These are phyloP conservation scores for Alouatta caraya DNA, from an alignment of 2,797 vertebrate genomes.

Conservation along the genomic window DNA sequence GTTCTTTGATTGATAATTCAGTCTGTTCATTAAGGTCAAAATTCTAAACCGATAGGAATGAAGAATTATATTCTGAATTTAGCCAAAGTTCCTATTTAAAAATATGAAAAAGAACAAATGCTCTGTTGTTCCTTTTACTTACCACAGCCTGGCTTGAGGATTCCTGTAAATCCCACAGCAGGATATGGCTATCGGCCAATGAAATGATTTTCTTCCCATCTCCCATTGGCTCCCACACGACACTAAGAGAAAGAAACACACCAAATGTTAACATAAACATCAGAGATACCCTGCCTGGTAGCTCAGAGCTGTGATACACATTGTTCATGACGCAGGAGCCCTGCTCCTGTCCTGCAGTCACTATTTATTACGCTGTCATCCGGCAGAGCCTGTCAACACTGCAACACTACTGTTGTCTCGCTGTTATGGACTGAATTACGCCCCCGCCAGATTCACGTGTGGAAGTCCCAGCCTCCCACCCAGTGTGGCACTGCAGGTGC, in stretches of 20 bases:
- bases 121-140: slow-evolving; percentile 67
- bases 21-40: neutral
- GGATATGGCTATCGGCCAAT: slow-evolving; percentile 93
- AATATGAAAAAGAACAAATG: neutral
- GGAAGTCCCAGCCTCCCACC: neutral
- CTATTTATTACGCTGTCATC: too few species aligned
- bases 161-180: slow-evolving; percentile 97
- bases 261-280: neutral
- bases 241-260: slow-evolving; percentile 83
- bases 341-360: too few species aligned
- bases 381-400: neutral
- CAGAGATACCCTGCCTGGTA: neutral
- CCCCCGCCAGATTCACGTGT: too few species aligned
- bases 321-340: neutral
- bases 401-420: neutral
- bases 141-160: slow-evolving; percentile 93
- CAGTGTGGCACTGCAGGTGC: neutral
- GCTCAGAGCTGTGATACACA: neutral
- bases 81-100: neutral
- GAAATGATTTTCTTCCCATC: slow-evolving; percentile 95
- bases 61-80: neutral
- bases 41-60: neutral
- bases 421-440: neutral
- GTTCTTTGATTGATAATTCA: too few species aligned
- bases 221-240: slow-evolving; percentile 96